Conservation (phyloP, 2,888 invertebrate species). For the Meiosimyza platycephala region DNA sequence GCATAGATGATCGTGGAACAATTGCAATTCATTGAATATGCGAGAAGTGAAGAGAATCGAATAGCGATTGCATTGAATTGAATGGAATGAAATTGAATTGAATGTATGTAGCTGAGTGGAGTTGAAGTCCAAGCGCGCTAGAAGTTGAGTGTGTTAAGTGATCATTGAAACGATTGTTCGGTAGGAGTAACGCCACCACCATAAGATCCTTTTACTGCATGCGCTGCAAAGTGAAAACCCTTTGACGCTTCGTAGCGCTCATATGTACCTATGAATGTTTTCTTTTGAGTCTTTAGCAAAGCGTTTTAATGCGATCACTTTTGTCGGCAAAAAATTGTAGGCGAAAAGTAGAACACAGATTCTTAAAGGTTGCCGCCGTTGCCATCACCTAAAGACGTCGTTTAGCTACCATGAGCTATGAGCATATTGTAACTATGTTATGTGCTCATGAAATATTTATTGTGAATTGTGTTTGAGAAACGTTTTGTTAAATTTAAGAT, state of each 20-base stretch:
- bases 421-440: constrained; percentile 33
- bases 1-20: constrained; percentile 15
- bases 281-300: background rate
- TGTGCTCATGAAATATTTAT: constrained; percentile 50
- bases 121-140: constrained; percentile 5
- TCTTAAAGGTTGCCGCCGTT: constrained; percentile 30
- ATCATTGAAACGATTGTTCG: no score
- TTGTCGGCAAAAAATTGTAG: constrained; percentile 26
- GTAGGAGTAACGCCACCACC: background rate
- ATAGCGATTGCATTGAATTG: constrained; percentile 36
- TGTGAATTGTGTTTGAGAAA: constrained; percentile 44
- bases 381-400: constrained; percentile 17
- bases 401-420: constrained; percentile 20
- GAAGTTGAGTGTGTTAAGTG: background rate
- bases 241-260: no score
- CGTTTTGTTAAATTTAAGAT: constrained; percentile 20
- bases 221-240: background rate
- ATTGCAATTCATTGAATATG: constrained; percentile 34
- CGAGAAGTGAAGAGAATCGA: constrained; percentile 1
- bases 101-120: background rate
- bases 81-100: constrained; percentile 1
- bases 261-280: background rate
- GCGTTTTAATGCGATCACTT: background rate
- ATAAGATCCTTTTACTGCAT: constrained; percentile 15
- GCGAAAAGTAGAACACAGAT: constrained; percentile 27